A percentile compares a stretch with the other conserved stretches of the same genome.
Conservation (phyloP, 2,113 vertebrate genomes). For the Chunga burmeisteri region DNA sequence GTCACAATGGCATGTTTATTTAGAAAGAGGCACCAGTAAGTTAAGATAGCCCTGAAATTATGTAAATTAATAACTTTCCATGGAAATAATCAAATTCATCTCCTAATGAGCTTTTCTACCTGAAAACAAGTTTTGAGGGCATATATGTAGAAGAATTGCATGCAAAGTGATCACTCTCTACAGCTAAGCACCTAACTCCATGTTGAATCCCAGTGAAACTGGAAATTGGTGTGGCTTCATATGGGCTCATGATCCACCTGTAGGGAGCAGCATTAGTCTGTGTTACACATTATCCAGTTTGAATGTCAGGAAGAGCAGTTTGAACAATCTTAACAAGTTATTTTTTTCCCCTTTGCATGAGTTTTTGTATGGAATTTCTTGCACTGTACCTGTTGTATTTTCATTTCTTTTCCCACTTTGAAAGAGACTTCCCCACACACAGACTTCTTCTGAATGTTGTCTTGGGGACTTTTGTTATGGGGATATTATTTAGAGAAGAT, state of each 20-base stretch:
- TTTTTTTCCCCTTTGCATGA: background rate
- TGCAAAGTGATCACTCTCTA: background rate
- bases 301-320: background rate
- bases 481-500: background rate
- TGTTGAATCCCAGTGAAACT: background rate
- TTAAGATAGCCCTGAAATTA: background rate
- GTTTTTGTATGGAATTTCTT: background rate
- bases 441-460: background rate
- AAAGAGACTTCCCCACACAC: background rate
- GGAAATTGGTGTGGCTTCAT: background rate
- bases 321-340: background rate
- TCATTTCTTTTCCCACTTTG: background rate
- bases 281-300: background rate
- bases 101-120: background rate
- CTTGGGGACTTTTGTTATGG: background rate
- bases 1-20: background rate
- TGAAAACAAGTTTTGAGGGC: background rate
- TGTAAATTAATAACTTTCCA: background rate
- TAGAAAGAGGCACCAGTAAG: background rate
- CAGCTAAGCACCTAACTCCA: background rate
- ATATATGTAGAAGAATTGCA: background rate
- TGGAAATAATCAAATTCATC: background rate
- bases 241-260: conserved; percentile 11
- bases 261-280: conserved; percentile 49
- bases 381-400: fast-evolving